A percentile compares a stretch with the other conserved stretches of the same genome.
These are phyloP conservation scores for Pseudomyrmex sp. DNA, from an alignment of 1,140 invertebrate genomes.

Conservation along the genomic window DNA sequence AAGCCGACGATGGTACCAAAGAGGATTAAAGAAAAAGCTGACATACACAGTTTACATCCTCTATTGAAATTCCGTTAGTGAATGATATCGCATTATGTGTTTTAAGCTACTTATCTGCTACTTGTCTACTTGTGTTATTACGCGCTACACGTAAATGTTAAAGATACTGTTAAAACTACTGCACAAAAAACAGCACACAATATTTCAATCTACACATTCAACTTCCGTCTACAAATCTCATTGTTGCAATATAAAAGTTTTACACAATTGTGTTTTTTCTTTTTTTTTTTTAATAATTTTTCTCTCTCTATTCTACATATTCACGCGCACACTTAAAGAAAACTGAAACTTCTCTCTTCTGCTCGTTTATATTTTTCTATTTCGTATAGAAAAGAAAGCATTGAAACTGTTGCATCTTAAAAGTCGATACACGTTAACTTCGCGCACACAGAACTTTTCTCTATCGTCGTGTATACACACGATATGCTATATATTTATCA, in stretches of 20 bases:
- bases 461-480: not conserved
- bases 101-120: conserved; percentile 24
- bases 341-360: no score
- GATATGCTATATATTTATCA: conserved; percentile 23
- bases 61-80: conserved; percentile 7
- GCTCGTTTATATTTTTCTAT: not conserved
- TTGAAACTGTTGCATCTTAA: conserved; percentile 13
- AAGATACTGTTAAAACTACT: not conserved
- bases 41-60: conserved; percentile 14
- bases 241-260: not conserved
- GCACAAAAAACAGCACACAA: not conserved
- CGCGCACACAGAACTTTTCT: conserved; percentile 9
- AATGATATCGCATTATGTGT: not conserved
- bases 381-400: not conserved
- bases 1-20: conserved; percentile 23
- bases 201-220: not conserved
- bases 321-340: no score
- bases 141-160: not conserved
- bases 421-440: not conserved
- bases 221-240: not conserved
- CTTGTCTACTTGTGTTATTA: not conserved
- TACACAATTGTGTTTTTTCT: no score
- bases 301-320: no score
- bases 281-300: no score
- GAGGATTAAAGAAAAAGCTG: conserved; percentile 19